These are phyloP conservation scores for Sebastes wilsoni DNA, from an alignment of 2,797 vertebrate species.

Conservation along the genomic window DNA sequence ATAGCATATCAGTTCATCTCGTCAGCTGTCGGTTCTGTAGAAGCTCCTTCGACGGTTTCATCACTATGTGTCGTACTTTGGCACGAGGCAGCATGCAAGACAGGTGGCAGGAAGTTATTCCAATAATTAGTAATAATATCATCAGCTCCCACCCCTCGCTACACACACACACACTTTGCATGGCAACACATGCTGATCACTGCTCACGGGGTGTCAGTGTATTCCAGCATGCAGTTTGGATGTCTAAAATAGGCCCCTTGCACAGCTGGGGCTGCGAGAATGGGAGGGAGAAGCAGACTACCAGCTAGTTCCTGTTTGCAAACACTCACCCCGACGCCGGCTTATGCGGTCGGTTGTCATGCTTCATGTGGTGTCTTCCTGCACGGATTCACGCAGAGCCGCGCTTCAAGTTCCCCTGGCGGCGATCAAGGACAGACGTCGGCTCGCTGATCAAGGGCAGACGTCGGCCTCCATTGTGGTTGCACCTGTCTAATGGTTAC, in stretches of 20 bases:
- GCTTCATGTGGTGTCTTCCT: slow-evolving; percentile 32
- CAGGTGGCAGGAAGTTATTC: slow-evolving; percentile 97
- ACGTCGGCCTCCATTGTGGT: slow-evolving; percentile 27
- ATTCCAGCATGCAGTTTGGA: slow-evolving; percentile 82
- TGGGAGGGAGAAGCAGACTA: slow-evolving; percentile 34
- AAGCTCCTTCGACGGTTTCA: slow-evolving; percentile 83
- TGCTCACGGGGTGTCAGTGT: slow-evolving; percentile 85
- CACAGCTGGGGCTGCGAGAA: slow-evolving; percentile 81
- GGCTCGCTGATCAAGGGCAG: slow-evolving; percentile 53
- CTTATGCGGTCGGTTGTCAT: slow-evolving; percentile 33
- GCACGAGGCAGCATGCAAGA: slow-evolving; percentile 85
- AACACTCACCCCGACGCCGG: slow-evolving; percentile 29
- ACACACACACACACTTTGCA: slow-evolving; percentile 2
- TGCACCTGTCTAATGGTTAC: slow-evolving; percentile 66
- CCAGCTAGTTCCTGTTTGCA: slow-evolving; percentile 58
- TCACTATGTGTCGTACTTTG: slow-evolving; percentile 86
- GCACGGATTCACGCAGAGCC: slow-evolving; percentile 41
- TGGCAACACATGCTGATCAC: slow-evolving; percentile 83
- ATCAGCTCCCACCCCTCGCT: slow-evolving; percentile 86
- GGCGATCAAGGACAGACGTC: slow-evolving; percentile 50
- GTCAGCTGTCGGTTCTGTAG: slow-evolving; percentile 69
- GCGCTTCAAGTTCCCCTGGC: slow-evolving; percentile 50
- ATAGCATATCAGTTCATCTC: neutral
- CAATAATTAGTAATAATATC: slow-evolving; percentile 94
- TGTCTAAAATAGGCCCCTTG: slow-evolving; percentile 71